These are phyloP conservation scores for Brachypteracias leptosomus DNA, from an alignment of 2,113 vertebrate genomes.

Conservation along the genomic window DNA sequence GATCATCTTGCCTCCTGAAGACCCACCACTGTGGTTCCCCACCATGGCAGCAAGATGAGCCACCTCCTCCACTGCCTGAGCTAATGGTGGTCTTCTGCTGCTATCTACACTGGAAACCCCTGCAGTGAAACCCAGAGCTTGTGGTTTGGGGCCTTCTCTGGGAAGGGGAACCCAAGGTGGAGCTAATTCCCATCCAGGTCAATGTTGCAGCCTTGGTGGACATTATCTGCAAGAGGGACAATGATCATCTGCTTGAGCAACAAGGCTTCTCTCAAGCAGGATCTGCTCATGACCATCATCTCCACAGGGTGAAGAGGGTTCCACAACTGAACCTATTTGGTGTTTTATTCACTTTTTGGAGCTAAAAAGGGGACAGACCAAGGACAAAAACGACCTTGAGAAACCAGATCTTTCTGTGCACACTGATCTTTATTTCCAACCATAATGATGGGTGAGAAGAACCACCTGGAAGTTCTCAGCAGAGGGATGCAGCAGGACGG, in stretches of 20 bases:
- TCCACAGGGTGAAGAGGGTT: neutral
- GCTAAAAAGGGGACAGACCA: neutral
- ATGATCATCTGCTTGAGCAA: too few species aligned
- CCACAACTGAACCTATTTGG: neutral
- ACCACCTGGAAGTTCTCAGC: neutral
- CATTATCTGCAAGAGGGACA: neutral
- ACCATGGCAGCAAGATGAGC: too few species aligned
- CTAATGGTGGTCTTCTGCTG: neutral
- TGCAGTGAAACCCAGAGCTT: neutral
- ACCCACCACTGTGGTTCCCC: too few species aligned
- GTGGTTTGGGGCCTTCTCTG: neutral
- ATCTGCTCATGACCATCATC: neutral
- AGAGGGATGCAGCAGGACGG: neutral
- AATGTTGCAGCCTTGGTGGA: neutral
- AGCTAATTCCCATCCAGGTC: neutral
- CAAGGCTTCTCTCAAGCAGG: too few species aligned
- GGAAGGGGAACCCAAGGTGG: neutral
- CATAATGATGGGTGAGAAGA: neutral
- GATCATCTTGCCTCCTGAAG: too few species aligned
- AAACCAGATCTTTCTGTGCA: neutral
- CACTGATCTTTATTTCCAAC: neutral
- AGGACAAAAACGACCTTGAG: neutral
- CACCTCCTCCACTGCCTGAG: too few species aligned
- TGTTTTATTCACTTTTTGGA: neutral
- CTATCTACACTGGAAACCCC: neutral